Base-by-base conservation (phyloP, 2,888 invertebrate species). In the Buathra laborator region DNA sequence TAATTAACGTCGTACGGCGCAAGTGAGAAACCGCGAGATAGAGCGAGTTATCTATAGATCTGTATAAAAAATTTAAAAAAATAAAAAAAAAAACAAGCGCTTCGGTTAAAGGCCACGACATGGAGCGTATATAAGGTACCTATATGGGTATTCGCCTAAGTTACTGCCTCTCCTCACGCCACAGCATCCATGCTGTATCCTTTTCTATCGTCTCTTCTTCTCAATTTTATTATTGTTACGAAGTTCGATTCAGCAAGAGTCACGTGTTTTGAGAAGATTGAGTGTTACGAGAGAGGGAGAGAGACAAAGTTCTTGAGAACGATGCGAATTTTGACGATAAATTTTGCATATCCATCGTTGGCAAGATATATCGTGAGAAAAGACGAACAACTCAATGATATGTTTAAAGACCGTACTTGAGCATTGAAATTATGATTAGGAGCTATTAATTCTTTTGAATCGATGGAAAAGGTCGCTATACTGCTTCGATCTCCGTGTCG, bases 1-100 rank as follows among this genome's bases (percentile, higher is more conserved):
- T 90, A 91, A 90, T 91, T 91, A 91, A 90, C 88, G 88, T 88
- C 87, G 86, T 88, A 89, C 89, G 87, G 89, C 89, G 89, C 89
- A 89, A 51, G 74, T 44, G 68, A 68, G 68, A 78, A 44, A 75
- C 19, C 46, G 24, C 56, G 46, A 53, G 59, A 44, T 3, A 59
- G 29, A 53, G 67, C 19, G 67, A 44, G 83, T 89, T 90, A 89
- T 90, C 87, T 86, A 86, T 59, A 83, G 77, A 85, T 87, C 87
- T 86, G 84, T 89, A 86, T 80, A 82, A 43, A 66, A 59, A 72
- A 37, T n/a, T n/a, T n/a, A n/a, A n/a, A 14, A 14, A 48, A 48
- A 48, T 1, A 48, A 48, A 14, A 48, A 46, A 7, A 29, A 6
- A 62, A 62, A 76, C 64, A 76, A 80, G 64, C 64, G 46, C 75